Percentiles rank a stretch among this genome's conserved stretches.
phyloP scores from a whole-genome alignment of 2,797 vertebrate genomes.

The Etheostoma nigrum region DNA sequence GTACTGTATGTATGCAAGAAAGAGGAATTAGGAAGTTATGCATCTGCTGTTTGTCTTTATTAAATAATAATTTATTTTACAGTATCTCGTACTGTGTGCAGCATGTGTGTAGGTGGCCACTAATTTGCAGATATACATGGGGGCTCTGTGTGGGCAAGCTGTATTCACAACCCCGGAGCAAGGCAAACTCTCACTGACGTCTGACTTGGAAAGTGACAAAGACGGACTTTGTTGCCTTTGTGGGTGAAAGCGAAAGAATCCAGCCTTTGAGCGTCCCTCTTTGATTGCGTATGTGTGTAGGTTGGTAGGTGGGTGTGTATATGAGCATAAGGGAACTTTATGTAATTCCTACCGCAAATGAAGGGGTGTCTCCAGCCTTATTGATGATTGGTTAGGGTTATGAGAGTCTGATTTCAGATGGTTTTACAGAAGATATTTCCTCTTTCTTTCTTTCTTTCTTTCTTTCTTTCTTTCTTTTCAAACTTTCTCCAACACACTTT shows the following conservation, averaged over 20 bases:
- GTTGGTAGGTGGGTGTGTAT: slow-evolving; percentile 50
- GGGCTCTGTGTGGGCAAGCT: slow-evolving; percentile 57
- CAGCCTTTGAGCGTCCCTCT: slow-evolving; percentile 49
- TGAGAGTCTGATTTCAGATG: slow-evolving; percentile 57
- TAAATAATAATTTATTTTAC: slow-evolving; percentile 33
- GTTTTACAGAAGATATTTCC: slow-evolving; percentile 35
- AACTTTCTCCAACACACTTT: slow-evolving; percentile 14
- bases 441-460: slow-evolving; percentile 13
- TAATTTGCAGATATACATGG: slow-evolving; percentile 39
- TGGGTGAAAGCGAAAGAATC: slow-evolving; percentile 70
- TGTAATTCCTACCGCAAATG: slow-evolving; percentile 42
- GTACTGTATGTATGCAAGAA: slow-evolving; percentile 10
- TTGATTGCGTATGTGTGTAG: slow-evolving; percentile 47
- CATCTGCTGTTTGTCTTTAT: slow-evolving; percentile 36
- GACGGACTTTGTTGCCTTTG: slow-evolving; percentile 71
- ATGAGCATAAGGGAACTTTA: slow-evolving; percentile 50
- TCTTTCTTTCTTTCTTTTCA: not conserved
- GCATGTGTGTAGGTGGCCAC: slow-evolving; percentile 35
- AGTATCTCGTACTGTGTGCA: slow-evolving; percentile 39
- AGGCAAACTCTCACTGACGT: slow-evolving; percentile 73
- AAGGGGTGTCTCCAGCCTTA: slow-evolving; percentile 30
- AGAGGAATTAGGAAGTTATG: slow-evolving; percentile 52
- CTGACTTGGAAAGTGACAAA: slow-evolving; percentile 71
- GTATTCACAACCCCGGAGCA: slow-evolving; percentile 52
- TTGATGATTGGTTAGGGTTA: not conserved